Percentiles rank a stretch among this genome's conserved stretches.
Conservation (phyloP, 2,113 vertebrate species). For the Spea multiplicata region DNA sequence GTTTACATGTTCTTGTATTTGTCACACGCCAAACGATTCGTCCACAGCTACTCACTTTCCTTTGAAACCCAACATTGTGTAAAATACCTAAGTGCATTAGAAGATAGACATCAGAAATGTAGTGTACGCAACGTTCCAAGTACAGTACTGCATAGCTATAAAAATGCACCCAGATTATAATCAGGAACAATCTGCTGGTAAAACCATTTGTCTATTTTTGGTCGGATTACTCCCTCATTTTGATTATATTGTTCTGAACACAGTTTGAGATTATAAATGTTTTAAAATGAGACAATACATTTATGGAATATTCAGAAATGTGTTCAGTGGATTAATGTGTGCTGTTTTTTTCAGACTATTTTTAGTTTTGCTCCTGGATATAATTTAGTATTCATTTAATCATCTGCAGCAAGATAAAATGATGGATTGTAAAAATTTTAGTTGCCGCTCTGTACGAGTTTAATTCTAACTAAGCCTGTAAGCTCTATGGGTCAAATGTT, state of each 20-base stretch:
- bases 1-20: background rate
- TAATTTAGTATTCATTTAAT: background rate
- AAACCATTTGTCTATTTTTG: background rate
- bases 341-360: background rate
- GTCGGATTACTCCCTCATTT: background rate
- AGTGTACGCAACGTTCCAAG: background rate
- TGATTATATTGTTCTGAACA: background rate
- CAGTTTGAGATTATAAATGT: background rate
- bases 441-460: too few species aligned
- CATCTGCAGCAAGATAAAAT: too few species aligned
- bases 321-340: too few species aligned
- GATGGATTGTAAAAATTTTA: too few species aligned
- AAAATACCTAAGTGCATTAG: background rate
- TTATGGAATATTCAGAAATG: too few species aligned
- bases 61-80: background rate
- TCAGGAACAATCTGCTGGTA: background rate
- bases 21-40: background rate
- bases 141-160: background rate
- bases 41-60: background rate
- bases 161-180: background rate
- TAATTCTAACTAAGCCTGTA: too few species aligned
- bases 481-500: too few species aligned
- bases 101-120: background rate
- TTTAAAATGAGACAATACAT: too few species aligned
- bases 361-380: background rate